Percentiles rank a stretch among this genome's conserved stretches.
Conservation (phyloP, 2,888 invertebrate species). For the Altica lythri region DNA sequence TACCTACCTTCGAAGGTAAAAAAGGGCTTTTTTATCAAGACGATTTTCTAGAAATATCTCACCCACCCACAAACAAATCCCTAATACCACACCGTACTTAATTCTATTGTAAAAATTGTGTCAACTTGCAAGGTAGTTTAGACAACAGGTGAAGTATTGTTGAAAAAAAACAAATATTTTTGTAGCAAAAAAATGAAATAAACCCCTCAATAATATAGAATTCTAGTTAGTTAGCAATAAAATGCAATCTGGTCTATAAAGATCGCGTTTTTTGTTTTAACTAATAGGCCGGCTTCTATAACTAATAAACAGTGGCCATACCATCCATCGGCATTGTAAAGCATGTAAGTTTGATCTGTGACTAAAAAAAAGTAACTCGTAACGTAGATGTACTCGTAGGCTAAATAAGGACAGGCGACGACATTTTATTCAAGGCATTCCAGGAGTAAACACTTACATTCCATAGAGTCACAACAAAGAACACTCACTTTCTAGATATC, state of each 20-base stretch:
- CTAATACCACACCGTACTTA: slow-evolving; percentile 17
- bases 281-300: slow-evolving; percentile 1
- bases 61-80: slow-evolving; percentile 28
- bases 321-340: slow-evolving; percentile 17
- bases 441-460: slow-evolving; percentile 24
- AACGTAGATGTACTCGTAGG: slow-evolving; percentile 13
- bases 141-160: slow-evolving; percentile 14
- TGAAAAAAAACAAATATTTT: too few relatives aligned
- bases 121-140: slow-evolving; percentile 1
- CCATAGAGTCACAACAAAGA: slow-evolving; percentile 27
- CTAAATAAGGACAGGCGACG: slow-evolving; percentile 23
- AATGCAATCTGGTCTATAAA: not conserved
- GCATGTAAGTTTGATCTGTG: slow-evolving; percentile 18
- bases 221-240: too few relatives aligned
- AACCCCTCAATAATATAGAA: too few relatives aligned
- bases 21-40: slow-evolving; percentile 21
- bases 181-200: too few relatives aligned
- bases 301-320: slow-evolving; percentile 9
- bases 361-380: slow-evolving; percentile 19
- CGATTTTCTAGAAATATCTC: slow-evolving; percentile 26
- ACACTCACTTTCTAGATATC: slow-evolving; percentile 27
- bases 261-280: not conserved
- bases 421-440: slow-evolving; percentile 24
- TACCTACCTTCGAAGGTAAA: slow-evolving; percentile 23
- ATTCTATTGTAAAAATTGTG: slow-evolving; percentile 12